Evolutionary conservation across 1,140 invertebrate genomes (phyloP), one percentile per base, ranked within the genome.

Genomic region (Lethrus apterus): DNA sequence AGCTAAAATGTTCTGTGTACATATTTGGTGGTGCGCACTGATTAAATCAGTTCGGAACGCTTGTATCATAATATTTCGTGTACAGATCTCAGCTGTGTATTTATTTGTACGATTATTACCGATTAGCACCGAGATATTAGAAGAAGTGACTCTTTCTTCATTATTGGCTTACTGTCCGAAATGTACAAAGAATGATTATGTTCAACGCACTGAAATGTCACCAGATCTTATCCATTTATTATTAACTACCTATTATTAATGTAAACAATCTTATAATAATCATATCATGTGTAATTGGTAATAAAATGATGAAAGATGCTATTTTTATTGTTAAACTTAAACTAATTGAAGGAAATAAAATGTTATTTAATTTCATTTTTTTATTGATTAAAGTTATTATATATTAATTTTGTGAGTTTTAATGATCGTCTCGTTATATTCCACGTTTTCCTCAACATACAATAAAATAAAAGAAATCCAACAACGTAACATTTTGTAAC

Each of bases 1-100:
- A n/a, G n/a, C n/a, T n/a, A n/a, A n/a, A n/a, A n/a, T n/a, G n/a
- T 17, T 48, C 33, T 47, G 40, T 51, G 44, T 44, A 49, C 32
- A 52, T 49, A 52, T 32, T 52, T 38, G 17, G 18, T 47, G 44
- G 23, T 4, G 4, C 14, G 38, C 4, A 42, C 24, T 49, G 32
- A 48, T 44, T 19, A 32, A 33, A 44, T 14, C 29, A 48, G 20
- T 14, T 42, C 14, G 23, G 20, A 31, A 11, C 21, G 15, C 33
- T 20, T 21, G 3, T 20, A 14, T 8, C 18, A 23, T 30, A 40
- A 46, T 40, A 35, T 35, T 55, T 55, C 49, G 35, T 55, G 53
- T 55, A 55, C 50, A 55, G 53, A 55, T 55, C 53, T 52, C 53
- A 49, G 30, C 26, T 32, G 29, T 48, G 36, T 48, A 48, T 52